A percentile compares a stretch with the other conserved stretches of the same genome.
phyloP scores from a whole-genome alignment of 1,140 invertebrate genomes.

The Piezodorus guildinii region DNA sequence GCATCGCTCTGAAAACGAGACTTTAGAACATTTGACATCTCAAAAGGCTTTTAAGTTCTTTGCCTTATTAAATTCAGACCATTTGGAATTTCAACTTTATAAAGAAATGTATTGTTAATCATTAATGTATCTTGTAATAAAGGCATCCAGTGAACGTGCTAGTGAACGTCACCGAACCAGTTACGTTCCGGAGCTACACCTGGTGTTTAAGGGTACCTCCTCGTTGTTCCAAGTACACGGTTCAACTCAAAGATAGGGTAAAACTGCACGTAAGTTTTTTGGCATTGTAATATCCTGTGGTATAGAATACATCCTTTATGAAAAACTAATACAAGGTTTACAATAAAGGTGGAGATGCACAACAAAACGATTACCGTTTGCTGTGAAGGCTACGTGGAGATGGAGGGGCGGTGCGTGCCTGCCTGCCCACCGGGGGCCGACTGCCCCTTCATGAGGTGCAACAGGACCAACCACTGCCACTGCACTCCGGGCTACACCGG shows the following conservation, averaged over 20 bases:
- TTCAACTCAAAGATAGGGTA: constrained; percentile 26
- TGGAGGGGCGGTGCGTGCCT: constrained; percentile 26
- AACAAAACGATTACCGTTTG: constrained; percentile 28
- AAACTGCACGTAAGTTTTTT: constrained; percentile 23
- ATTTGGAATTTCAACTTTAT: too few species aligned
- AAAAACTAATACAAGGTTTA: not conserved
- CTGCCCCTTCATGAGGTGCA: constrained; percentile 27
- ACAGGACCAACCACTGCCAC: constrained; percentile 44
- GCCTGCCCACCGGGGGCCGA: constrained; percentile 23
- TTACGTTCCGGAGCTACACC: constrained; percentile 27
- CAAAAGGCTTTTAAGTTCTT: too few species aligned
- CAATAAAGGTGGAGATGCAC: constrained; percentile 27
- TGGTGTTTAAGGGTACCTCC: constrained; percentile 31
- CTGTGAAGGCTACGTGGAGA: constrained; percentile 26
- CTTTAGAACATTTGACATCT: too few species aligned
- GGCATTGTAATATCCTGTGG: not conserved
- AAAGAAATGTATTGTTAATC: too few species aligned
- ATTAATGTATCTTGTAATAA: not conserved
- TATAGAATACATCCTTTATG: not conserved
- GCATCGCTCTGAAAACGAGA: too few species aligned
- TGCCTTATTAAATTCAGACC: too few species aligned
- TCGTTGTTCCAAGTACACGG: constrained; percentile 28
- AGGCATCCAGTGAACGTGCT: constrained; percentile 25
- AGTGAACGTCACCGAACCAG: constrained; percentile 27
- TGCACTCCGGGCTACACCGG: constrained; percentile 71